Percentiles rank a stretch among this genome's conserved stretches.
Conservation (phyloP, 2,113 vertebrate genomes). For the Halcyon senegalensis region DNA sequence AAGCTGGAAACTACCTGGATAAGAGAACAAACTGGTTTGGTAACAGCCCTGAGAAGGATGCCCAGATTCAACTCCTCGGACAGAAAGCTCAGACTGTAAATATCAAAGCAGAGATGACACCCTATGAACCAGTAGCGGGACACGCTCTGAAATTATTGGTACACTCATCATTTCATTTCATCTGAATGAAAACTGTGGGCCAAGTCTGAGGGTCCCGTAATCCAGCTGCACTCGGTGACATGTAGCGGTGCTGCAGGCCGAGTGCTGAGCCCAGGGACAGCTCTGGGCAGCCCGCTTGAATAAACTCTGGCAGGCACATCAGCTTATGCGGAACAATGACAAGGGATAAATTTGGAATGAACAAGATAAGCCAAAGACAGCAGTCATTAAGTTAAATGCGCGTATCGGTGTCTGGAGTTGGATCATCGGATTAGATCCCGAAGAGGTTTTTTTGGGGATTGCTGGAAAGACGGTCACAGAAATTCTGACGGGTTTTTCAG, state of each 20-base stretch:
- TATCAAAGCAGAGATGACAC: neutral
- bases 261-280: neutral
- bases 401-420: neutral
- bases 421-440: neutral
- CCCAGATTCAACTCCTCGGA: neutral
- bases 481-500: neutral
- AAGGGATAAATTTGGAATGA: neutral
- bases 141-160: neutral
- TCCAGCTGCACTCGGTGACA: fast-evolving
- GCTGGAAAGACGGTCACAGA: neutral
- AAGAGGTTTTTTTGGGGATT: neutral
- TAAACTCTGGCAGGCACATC: neutral
- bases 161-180: neutral
- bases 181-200: neutral
- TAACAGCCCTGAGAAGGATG: neutral
- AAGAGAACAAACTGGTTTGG: neutral
- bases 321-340: neutral
- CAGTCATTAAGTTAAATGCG: neutral
- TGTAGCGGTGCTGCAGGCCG: neutral
- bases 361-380: neutral
- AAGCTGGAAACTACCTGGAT: neutral
- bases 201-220: neutral
- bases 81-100: neutral
- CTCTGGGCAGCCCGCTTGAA: neutral
- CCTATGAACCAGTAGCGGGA: neutral